A percentile compares a stretch with the other conserved stretches of the same genome.
Conservation (phyloP, 1,140 invertebrate species). For the Drosophila orosa region DNA sequence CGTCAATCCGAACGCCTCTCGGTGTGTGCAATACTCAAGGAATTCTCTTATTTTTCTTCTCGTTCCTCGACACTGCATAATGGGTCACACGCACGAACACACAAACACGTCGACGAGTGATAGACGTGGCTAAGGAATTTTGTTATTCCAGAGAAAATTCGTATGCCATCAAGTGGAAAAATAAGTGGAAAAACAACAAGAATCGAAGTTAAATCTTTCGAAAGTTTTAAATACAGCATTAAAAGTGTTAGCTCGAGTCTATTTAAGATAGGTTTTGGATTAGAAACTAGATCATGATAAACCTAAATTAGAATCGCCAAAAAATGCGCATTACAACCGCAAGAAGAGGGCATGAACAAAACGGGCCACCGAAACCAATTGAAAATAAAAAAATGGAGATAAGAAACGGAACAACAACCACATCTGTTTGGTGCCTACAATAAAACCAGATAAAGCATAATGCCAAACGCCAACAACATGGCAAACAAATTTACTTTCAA, state of each 20-base stretch:
- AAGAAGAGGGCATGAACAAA: slow-evolving; percentile 1
- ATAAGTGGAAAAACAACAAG: slow-evolving; percentile 33
- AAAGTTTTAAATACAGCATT: slow-evolving; percentile 5
- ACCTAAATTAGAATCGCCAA: not conserved
- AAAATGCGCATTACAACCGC: not conserved
- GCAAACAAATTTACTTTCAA: slow-evolving; percentile 81
- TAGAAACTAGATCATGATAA: not conserved
- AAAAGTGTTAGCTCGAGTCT: not conserved
- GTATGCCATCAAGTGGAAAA: slow-evolving; percentile 42
- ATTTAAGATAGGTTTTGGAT: not conserved
- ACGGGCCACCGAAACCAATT: slow-evolving; percentile 20
- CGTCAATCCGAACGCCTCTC: slow-evolving; percentile 44
- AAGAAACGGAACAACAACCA: slow-evolving; percentile 39
- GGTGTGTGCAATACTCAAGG: slow-evolving; percentile 38
- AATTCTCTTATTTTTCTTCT: slow-evolving; percentile 28
- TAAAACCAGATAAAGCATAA: slow-evolving; percentile 47
- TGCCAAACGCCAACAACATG: slow-evolving; percentile 36
- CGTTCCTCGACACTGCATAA: slow-evolving; percentile 47
- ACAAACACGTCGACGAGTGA: slow-evolving; percentile 11
- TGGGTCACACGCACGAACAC: slow-evolving; percentile 15
- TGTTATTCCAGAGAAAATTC: slow-evolving; percentile 46
- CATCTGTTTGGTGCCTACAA: slow-evolving; percentile 40
- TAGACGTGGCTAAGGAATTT: slow-evolving; percentile 27
- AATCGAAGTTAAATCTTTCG: not conserved
- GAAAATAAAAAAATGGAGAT: slow-evolving; percentile 42